Evolutionary conservation across 2,113 vertebrate species (phyloP), one percentile per base, ranked within the genome.

Genomic region (Periophthalmus modestus): DNA sequence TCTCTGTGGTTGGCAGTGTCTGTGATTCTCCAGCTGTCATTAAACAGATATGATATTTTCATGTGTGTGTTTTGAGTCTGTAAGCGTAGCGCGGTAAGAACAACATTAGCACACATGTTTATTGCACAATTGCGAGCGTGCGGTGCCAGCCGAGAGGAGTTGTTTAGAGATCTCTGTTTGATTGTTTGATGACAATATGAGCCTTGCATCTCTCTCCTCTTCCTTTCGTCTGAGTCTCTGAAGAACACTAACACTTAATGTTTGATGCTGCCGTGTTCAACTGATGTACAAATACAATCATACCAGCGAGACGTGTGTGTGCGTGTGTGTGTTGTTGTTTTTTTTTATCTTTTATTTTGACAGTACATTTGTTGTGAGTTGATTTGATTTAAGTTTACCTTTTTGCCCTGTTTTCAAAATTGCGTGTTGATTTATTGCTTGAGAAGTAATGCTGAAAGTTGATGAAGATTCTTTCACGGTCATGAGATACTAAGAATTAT

Each of bases 141-240:
- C 88, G 85, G 90, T 92, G 89, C 89, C 90, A 90, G 89, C 89
- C 90, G 89, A 92, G 91, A 90, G 72, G 84, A 87, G 90, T 87
- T 91, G 89, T 89, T 91, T 89, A 84, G 85, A 90, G 77, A 87
- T 89, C 90, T 90, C 84, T 88, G 88, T 88, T 90, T 93, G 92
- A 92, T 92, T 92, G 91, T 92, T 90, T 93, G 91, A 92, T 91
- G 91, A 90, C 92, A 93, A 84, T 85, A 87, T 83, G 85, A 82
- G 91, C 81, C 88, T 91, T 74, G 84, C 86, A 89, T 92, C 91
- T 91, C 76, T 74, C 59, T 39, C 36, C 43, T 34, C 78, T 89
- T 82, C 83, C 90, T 90, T 91, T 93, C 78, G 88, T 89, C 86
- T 88, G 86, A 43, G 90, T 89, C 92, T 92, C 90, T 89, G 90